Base-by-base conservation (phyloP, 2,113 vertebrate species). In the Corythoichthys haematopterus region DNA sequence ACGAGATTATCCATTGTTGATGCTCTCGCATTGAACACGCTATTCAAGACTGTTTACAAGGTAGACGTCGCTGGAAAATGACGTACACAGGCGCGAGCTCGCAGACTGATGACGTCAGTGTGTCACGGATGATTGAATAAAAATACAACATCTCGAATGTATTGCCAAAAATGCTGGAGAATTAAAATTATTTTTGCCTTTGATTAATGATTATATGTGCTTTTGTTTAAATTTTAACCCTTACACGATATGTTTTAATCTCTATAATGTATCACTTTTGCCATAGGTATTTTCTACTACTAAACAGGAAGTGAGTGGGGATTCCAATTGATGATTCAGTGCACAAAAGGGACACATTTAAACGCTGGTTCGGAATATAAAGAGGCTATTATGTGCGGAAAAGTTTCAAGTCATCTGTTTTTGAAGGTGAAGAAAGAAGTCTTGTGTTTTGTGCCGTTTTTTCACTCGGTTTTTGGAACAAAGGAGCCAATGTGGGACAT, bases 361-460 rank as follows among this genome's bases (percentile, higher is more conserved):
- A 66, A 43, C 9, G 62, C 35, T 6, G 15, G 7, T 4, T 28
- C 59, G 51, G 47, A 64, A 73, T 85, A 90, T 84, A 91, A 90
- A 82, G 74, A 51, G 52, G 70, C 60, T 62, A 66, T 90, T 89
- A 77, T 91, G 60, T 62, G 38, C 73, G 78, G 80, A 66, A 81
- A 67, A 68, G 50, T 75, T 66, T 79, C 78, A 84, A 61, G 58
- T 46, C 52, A 35, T 60, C 61, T 64, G 71, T 71, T 71, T 67
- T 77, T 56, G 45, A 65, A 78, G 66, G 70, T 58, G 57, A 72
- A 73, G 88, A 90, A 87, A 90, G 68, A 80, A 65, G 76, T 81
- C 65, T 76, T 77, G 83, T 90, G 85, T 91, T 85, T 74, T 59
- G 52, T 63, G 63, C 79, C 69, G 66, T 76, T 60, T 74, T 11